Evolutionary conservation across 2,888 invertebrate species (phyloP), one percentile per base, ranked within the genome.

Genomic region (Camptogramma bilineatum): DNA sequence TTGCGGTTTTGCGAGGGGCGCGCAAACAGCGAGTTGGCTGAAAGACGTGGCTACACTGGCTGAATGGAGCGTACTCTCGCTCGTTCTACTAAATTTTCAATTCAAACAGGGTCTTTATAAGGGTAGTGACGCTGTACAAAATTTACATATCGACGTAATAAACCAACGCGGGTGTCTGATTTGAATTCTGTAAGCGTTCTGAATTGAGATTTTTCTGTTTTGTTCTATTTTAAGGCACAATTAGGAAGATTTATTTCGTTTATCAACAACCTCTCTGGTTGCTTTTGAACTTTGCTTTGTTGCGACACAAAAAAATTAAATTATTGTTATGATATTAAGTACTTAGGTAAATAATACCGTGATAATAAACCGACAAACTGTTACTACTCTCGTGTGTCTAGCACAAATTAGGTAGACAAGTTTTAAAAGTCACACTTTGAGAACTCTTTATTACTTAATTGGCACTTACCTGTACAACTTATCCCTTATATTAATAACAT

Each of bases 111-210:
- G 91, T 87, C 91, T 92, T 90, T 92, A 90, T 92, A 91, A 92
- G 93, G 91, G 93, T 91, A 93, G 92, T 93, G 91, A 91, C 91
- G 92, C 86, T 86, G 88, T 88, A 87, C 90, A 85, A 86, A 90
- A 93, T 93, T 93, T 92, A 93, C 92, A 93, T 93, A 93, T 91
- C 88, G 88, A 88, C 90, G 92, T 91, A 91, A 92, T 91, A 92
- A 91, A 91, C 81, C 88, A 84, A 79, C 81, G 78, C 88, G 88
- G 85, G 85, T 84, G 87, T 83, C 87, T 90, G 86, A 86, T 91
- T 91, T 87, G 85, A 86, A 92, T 91, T 89, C 87, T 78, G 81
- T 79, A 77, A 81, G 81, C 83, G 85, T 82, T 82, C 77, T 78
- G 73, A 79, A 81, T 79, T 78, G 75, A 75, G 78, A 74, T 82